Percentiles rank a stretch among this genome's conserved stretches.
Conservation (phyloP, 2,888 invertebrate genomes). For the Lepidocyrtoides sp. region DNA sequence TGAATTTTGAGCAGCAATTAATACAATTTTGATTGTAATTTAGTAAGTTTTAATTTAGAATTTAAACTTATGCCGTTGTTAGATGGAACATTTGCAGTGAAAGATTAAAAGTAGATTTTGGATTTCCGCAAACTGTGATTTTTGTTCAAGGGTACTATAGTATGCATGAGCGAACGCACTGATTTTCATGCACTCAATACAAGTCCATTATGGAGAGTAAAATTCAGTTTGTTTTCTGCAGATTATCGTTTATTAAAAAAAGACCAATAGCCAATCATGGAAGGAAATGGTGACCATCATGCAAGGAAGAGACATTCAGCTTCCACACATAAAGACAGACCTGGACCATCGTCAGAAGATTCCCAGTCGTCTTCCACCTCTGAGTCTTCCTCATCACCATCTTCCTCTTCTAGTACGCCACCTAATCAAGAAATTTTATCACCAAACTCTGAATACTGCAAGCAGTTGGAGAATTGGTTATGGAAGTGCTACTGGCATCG, state of each 20-base stretch:
- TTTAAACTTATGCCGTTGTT: too few species aligned
- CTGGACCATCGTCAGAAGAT: constrained; percentile 30
- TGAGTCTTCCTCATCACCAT: constrained; percentile 22
- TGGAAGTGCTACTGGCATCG: constrained; percentile 84
- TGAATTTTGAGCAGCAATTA: too few species aligned
- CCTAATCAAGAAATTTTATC: constrained; percentile 57
- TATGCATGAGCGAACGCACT: too few species aligned
- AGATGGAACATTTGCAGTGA: too few species aligned
- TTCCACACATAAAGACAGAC: constrained; percentile 40
- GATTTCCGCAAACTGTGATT: too few species aligned
- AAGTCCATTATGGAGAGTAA: too few species aligned
- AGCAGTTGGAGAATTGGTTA: constrained; percentile 84
- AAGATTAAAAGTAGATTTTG: too few species aligned
- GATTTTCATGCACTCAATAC: too few species aligned
- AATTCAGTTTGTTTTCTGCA: neutral
- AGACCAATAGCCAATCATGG: neutral
- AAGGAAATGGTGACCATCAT: constrained; percentile 6
- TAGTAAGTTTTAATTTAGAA: too few species aligned
- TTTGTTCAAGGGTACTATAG: too few species aligned
- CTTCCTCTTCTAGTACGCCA: constrained; percentile 19
- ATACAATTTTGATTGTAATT: too few species aligned
- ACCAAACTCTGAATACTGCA: constrained; percentile 84
- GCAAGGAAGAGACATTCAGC: constrained; percentile 25
- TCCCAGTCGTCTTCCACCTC: constrained; percentile 71
- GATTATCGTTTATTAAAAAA: neutral